These are phyloP conservation scores for Oryzias celebensis DNA, from an alignment of 2,113 vertebrate species.

Conservation along the genomic window DNA sequence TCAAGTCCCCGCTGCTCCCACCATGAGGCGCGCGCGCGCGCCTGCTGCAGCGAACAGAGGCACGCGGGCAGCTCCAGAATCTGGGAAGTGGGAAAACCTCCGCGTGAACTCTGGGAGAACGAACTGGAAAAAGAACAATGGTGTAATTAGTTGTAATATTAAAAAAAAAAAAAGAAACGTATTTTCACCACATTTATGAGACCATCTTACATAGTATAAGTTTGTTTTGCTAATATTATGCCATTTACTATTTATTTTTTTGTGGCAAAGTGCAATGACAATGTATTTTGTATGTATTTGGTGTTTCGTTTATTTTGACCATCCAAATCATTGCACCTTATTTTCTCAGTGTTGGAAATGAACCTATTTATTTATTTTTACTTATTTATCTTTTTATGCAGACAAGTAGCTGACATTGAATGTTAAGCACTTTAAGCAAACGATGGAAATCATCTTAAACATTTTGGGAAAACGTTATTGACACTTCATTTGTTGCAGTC, in stretches of 20 bases:
- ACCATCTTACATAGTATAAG: conserved; percentile 48
- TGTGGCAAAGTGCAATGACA: conserved; percentile 98
- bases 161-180: conserved; percentile 22
- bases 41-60: conserved; percentile 10
- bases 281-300: conserved; percentile 81
- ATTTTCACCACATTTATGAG: conserved; percentile 62
- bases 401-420: conserved; percentile 50
- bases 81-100: conserved; percentile 4
- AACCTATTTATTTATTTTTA: conserved; percentile 52
- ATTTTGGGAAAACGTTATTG: conserved; percentile 46
- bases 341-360: conserved; percentile 58
- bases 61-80: not conserved
- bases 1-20: conserved; percentile 91
- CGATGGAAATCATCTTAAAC: conserved; percentile 48
- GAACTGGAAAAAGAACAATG: conserved; percentile 28
- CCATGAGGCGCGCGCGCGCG: conserved; percentile 71
- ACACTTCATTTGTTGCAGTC: conserved; percentile 19
- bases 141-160: conserved; percentile 67
- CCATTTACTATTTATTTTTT: conserved; percentile 76
- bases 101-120: conserved; percentile 24
- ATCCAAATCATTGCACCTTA: conserved; percentile 47
- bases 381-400: conserved; percentile 51
- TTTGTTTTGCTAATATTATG: conserved; percentile 68
- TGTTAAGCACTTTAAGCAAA: conserved; percentile 80
- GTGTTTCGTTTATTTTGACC: conserved; percentile 47